Conservation (phyloP, 2,797 vertebrate species). For the Gorsachius magnificus region DNA sequence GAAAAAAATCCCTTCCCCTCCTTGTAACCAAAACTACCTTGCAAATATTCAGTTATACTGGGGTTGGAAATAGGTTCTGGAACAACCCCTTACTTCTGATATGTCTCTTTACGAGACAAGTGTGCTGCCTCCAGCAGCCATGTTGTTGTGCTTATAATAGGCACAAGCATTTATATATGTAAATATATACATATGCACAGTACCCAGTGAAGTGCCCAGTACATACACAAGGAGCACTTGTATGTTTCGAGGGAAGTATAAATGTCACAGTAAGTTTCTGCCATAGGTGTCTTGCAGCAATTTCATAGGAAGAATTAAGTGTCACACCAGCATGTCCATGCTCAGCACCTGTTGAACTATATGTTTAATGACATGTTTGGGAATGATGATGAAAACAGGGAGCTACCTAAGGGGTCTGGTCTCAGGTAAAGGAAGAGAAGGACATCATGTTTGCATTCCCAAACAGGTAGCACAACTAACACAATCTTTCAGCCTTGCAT, state of each 20-base stretch:
- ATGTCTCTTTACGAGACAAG: no score
- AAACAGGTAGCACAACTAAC: accelerated
- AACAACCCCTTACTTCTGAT: not conserved
- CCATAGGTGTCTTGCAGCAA: not conserved
- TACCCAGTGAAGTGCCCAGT: not conserved
- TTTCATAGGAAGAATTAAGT: not conserved
- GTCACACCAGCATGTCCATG: not conserved
- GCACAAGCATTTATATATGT: not conserved
- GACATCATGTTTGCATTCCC: not conserved
- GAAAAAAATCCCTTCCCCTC: not conserved
- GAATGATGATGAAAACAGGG: not conserved
- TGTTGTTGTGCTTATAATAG: not conserved
- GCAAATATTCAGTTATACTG: not conserved
- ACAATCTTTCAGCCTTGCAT: not conserved
- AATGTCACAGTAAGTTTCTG: not conserved
- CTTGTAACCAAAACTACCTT: not conserved
- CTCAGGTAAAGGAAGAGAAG: not conserved
- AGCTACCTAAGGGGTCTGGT: not conserved
- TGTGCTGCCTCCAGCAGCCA: not conserved
- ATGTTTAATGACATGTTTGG: not conserved
- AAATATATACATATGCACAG: not conserved
- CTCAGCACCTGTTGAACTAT: not conserved
- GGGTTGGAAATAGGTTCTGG: not conserved
- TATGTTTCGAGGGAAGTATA: not conserved
- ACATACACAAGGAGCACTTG: not conserved